phyloP scores from a whole-genome alignment of 2,797 vertebrate genomes.

The Alauda arvensis region DNA sequence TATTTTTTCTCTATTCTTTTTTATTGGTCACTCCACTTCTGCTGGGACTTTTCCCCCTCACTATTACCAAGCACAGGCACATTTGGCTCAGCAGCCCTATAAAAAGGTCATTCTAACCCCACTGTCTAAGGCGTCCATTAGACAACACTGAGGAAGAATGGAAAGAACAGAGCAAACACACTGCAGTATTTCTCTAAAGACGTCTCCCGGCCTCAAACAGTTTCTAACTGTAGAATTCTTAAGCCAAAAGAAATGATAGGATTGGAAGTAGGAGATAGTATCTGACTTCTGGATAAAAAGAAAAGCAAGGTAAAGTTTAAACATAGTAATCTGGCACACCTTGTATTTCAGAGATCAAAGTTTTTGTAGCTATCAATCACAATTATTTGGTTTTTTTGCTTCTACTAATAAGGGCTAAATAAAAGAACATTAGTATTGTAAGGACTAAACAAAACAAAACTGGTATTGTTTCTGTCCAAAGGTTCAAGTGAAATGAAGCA shows the following conservation, averaged over 20 bases:
- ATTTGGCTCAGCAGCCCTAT: background rate
- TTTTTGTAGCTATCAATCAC: background rate
- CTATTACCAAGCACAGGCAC: background rate
- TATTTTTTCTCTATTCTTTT: background rate
- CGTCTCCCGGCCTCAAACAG: background rate
- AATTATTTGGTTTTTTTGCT: background rate
- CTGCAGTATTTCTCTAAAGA: background rate
- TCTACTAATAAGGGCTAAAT: background rate
- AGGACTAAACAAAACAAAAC: background rate
- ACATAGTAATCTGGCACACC: background rate
- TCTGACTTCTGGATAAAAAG: background rate
- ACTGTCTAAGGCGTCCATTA: rapidly evolving
- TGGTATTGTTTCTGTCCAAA: background rate
- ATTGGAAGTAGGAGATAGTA: background rate
- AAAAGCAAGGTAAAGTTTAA: background rate
- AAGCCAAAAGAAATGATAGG: background rate
- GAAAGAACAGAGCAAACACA: background rate
- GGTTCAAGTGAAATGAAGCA: background rate
- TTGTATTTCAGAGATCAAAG: slow-evolving; percentile 1
- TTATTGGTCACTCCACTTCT: background rate
- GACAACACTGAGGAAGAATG: background rate
- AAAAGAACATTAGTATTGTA: background rate
- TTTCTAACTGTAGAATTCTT: background rate
- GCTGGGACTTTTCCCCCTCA: background rate
- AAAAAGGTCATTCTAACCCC: background rate